Evolutionary conservation across 2,113 vertebrate genomes (phyloP).

Genomic region (Garra rufa): DNA sequence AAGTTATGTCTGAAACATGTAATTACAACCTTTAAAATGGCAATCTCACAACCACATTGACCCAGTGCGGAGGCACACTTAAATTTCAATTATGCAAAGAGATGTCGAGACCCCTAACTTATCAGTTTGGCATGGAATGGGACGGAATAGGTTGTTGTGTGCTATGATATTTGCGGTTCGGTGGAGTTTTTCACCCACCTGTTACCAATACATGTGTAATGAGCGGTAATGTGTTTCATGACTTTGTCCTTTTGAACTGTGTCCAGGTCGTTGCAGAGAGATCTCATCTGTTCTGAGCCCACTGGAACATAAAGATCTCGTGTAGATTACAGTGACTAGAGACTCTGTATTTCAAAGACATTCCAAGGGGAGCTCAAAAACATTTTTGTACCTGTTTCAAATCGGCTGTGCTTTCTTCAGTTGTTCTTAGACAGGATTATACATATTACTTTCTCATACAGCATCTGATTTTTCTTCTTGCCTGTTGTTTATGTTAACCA

Average conservation of each 20-base stretch:
- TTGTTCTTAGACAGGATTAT: neutral
- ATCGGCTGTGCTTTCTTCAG: neutral
- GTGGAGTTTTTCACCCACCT: conserved; percentile 51
- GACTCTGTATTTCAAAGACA: conserved; percentile 28
- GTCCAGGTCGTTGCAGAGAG: conserved; percentile 23
- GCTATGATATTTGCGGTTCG: neutral
- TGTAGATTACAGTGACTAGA: conserved; percentile 24
- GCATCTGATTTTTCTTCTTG: too few species aligned
- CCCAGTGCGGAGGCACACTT: neutral
- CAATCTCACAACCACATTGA: conserved; percentile 24
- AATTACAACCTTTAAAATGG: conserved; percentile 16
- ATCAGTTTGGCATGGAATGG: neutral
- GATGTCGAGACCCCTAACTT: neutral
- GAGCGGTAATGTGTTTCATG: conserved; percentile 54
- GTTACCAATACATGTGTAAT: conserved; percentile 54
- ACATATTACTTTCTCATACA: too few species aligned
- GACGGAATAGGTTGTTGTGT: neutral
- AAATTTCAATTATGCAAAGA: neutral
- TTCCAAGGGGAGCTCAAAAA: conserved; percentile 23
- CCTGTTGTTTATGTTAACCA: too few species aligned
- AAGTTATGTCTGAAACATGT: conserved; percentile 28
- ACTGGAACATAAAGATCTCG: conserved; percentile 31
- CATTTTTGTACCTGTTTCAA: neutral
- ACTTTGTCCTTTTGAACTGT: conserved; percentile 55
- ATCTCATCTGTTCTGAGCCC: conserved; percentile 31